A percentile compares a stretch with the other conserved stretches of the same genome.
Evolutionary conservation across 2,888 invertebrate species (phyloP).

Genomic region (Lasioglossum zephyrum): DNA sequence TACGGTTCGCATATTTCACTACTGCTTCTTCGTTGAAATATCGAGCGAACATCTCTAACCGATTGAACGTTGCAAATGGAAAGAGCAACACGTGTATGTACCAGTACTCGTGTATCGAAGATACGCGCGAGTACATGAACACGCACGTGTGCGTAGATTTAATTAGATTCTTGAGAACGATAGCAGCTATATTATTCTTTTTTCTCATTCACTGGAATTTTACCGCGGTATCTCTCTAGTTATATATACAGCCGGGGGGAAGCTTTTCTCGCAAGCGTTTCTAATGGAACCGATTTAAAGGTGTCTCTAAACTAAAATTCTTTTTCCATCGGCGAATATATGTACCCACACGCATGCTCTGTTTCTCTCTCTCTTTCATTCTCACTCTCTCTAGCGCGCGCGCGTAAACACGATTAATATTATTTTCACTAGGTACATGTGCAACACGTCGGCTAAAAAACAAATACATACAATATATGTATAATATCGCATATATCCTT

Average conservation of each 20-base stretch:
- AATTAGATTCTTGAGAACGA: neutral
- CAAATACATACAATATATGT: conserved; percentile 13
- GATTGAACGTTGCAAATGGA: neutral
- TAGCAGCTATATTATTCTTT: neutral
- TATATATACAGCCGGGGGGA: neutral
- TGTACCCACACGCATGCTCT: neutral
- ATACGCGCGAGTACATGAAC: neutral
- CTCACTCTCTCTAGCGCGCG: neutral
- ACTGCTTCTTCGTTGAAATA: neutral
- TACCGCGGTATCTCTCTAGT: neutral
- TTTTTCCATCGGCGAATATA: neutral
- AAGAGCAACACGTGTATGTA: neutral
- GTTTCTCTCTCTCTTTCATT: neutral
- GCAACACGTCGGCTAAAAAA: conserved; percentile 7
- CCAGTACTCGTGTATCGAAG: neutral
- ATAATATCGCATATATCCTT: conserved; percentile 2
- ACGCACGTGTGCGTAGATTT: neutral
- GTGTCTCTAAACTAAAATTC: neutral
- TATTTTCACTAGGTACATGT: conserved; percentile 6
- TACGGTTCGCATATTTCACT: neutral
- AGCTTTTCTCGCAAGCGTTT: neutral
- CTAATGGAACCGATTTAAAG: neutral
- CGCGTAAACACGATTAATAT: neutral
- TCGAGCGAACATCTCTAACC: neutral
- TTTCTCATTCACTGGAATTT: neutral